A percentile compares a stretch with the other conserved stretches of the same genome.
Evolutionary conservation across 2,113 vertebrate species (phyloP).

Genomic region (Mesocricetus auratus): DNA sequence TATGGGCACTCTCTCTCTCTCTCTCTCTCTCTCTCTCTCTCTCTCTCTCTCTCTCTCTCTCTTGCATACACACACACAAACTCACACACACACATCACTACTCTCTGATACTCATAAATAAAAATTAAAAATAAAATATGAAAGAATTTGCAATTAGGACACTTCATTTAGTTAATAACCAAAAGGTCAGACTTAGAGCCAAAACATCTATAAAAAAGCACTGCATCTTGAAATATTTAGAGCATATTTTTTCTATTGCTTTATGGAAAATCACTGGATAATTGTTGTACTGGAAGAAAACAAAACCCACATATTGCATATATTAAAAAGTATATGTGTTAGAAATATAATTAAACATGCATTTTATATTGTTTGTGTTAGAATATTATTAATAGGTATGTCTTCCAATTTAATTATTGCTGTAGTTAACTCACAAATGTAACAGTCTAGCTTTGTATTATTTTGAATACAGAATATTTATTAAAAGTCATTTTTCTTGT

Average conservation of each 20-base stretch:
- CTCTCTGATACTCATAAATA: neutral
- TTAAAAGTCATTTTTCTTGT: neutral
- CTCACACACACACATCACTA: neutral
- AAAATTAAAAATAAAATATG: neutral
- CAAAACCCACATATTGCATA: neutral
- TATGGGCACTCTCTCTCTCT: no score
- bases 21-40: no score
- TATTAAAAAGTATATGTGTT: neutral
- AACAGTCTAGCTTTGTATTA: neutral
- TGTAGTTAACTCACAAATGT: neutral
- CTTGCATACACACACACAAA: neutral
- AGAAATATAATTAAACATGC: neutral
- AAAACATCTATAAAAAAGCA: slow-evolving; percentile 46
- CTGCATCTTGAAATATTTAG: slow-evolving; percentile 35
- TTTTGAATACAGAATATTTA: neutral
- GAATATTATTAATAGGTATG: neutral
- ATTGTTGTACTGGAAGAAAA: slow-evolving; percentile 21
- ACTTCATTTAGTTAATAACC: slow-evolving; percentile 6
- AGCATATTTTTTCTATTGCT: neutral
- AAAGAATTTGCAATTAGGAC: neutral
- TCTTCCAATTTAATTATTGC: slow-evolving; percentile 23
- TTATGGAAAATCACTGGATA: neutral
- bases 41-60: no score
- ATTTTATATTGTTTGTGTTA: neutral
- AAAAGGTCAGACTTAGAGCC: neutral